These are phyloP conservation scores for Drosophila rubida DNA, from an alignment of 2,888 invertebrate genomes.

Conservation along the genomic window DNA sequence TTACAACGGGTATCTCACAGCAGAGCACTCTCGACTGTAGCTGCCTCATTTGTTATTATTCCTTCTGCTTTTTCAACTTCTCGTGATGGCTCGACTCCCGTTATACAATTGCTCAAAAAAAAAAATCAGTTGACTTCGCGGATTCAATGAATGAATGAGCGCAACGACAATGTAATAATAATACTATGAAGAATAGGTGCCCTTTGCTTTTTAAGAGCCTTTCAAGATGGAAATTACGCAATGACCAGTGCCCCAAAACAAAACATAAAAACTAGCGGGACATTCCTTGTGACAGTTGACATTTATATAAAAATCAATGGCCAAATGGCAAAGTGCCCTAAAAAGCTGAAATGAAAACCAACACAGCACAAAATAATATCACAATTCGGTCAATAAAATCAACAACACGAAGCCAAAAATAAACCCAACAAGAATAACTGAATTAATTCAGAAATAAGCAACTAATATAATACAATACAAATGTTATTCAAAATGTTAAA, in stretches of 20 bases:
- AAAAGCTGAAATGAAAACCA: constrained; percentile 32
- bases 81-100: constrained; percentile 7
- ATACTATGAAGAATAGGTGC: background rate
- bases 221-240: constrained; percentile 32
- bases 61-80: constrained; percentile 2
- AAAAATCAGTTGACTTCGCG: constrained; percentile 66
- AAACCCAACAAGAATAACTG: constrained; percentile 3
- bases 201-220: too few species aligned
- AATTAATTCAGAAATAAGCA: constrained; percentile 7
- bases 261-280: too few species aligned
- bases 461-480: background rate
- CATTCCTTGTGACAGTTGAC: constrained; percentile 35
- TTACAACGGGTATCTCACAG: too few species aligned
- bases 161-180: background rate
- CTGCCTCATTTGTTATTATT: constrained; percentile 17
- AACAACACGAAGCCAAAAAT: constrained; percentile 58
- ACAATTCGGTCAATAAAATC: constrained; percentile 69
- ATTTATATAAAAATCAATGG: constrained; percentile 59
- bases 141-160: constrained; percentile 49
- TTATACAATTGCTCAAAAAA: constrained; percentile 30
- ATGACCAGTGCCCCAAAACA: constrained; percentile 3
- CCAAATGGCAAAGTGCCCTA: constrained; percentile 66
- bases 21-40: constrained; percentile 17
- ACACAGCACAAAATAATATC: constrained; percentile 69
- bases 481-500: background rate